A percentile compares a stretch with the other conserved stretches of the same genome.
phyloP scores from a whole-genome alignment of 2,797 vertebrate species.

The Rhincodon typus region DNA sequence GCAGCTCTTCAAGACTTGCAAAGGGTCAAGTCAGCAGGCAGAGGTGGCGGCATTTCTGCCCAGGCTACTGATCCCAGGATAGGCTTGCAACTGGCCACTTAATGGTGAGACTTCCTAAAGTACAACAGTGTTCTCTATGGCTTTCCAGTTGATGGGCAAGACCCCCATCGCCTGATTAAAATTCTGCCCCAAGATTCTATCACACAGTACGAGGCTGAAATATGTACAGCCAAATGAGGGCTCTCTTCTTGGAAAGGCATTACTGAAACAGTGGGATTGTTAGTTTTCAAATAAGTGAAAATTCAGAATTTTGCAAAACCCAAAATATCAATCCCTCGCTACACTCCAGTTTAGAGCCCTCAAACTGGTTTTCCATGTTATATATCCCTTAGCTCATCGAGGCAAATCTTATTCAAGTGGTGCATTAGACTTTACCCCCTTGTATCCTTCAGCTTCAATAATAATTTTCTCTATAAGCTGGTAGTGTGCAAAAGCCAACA shows the following conservation, averaged over 20 bases:
- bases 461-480: background rate
- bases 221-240: background rate
- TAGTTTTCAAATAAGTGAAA: background rate
- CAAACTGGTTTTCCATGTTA: background rate
- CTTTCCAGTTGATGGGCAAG: too few relatives aligned
- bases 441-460: background rate
- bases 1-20: too few relatives aligned
- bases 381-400: background rate
- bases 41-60: too few relatives aligned
- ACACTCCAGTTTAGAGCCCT: background rate
- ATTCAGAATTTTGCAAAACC: background rate
- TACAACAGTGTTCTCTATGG: too few relatives aligned
- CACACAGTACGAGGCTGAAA: background rate
- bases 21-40: too few relatives aligned
- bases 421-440: background rate
- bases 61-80: too few relatives aligned
- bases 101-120: too few relatives aligned
- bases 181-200: background rate
- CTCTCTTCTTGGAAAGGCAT: background rate
- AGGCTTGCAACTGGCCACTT: too few relatives aligned
- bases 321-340: background rate
- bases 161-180: too few relatives aligned
- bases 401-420: background rate
- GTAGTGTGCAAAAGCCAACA: background rate
- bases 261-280: background rate